Evolutionary conservation across 1,140 invertebrate species (phyloP).

Genomic region (Diploscapter pachys): DNA sequence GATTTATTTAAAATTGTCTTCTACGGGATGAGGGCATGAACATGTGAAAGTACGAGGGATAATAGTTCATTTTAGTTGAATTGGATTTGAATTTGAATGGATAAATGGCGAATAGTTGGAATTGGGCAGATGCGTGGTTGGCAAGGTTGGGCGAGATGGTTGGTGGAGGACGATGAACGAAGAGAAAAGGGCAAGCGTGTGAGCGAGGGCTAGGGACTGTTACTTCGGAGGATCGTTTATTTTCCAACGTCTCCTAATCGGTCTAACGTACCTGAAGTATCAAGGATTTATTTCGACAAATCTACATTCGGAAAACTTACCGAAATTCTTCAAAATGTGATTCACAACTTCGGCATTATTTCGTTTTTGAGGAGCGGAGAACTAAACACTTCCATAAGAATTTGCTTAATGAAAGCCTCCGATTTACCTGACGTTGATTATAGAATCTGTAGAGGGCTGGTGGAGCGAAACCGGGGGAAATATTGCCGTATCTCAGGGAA

Average conservation of each 20-base stretch:
- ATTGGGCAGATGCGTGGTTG: neutral
- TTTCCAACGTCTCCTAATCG: constrained; percentile 43
- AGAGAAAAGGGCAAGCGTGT: no score
- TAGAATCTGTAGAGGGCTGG: no score
- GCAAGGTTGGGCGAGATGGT: neutral
- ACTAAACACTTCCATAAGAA: neutral
- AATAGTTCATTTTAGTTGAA: neutral
- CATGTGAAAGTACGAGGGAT: neutral
- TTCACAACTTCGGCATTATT: constrained; percentile 44
- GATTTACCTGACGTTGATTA: no score
- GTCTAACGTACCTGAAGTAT: constrained; percentile 36
- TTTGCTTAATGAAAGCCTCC: no score
- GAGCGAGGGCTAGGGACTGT: neutral
- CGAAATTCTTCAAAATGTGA: constrained; percentile 41
- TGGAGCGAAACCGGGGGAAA: no score
- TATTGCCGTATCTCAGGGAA: no score
- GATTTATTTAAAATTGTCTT: no score
- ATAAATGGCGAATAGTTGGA: neutral
- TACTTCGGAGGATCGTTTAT: constrained; percentile 16
- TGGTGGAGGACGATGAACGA: no score
- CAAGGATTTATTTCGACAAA: constrained; percentile 13
- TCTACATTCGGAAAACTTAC: neutral
- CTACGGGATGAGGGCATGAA: no score
- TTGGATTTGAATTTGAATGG: constrained; percentile 1
- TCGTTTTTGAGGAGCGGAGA: constrained; percentile 22